phyloP scores from a whole-genome alignment of 2,797 vertebrate genomes.

The Pseudochromis fuscus region DNA sequence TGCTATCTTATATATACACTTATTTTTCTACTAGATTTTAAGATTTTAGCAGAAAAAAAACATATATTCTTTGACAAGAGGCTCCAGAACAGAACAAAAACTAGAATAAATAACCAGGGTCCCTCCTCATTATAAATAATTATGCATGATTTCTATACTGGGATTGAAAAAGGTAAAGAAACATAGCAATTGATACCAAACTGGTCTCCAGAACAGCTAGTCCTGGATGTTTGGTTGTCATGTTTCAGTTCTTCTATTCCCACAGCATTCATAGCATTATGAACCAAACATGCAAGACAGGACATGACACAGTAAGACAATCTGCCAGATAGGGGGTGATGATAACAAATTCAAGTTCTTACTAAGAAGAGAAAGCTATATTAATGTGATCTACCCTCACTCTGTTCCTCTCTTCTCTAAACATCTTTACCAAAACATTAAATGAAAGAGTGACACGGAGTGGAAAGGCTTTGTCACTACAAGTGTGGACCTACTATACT shows the following conservation, averaged over 20 bases:
- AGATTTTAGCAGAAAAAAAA: too few relatives aligned
- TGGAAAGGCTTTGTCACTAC: constrained; percentile 40
- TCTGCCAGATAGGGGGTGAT: neutral
- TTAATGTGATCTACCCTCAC: neutral
- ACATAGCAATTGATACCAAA: neutral
- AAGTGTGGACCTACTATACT: fast-evolving
- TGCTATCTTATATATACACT: too few relatives aligned
- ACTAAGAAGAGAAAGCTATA: neutral
- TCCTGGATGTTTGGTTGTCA: too few relatives aligned
- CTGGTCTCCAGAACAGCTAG: neutral
- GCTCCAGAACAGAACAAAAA: neutral
- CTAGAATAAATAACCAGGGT: neutral
- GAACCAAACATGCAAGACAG: neutral
- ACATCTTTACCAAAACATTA: neutral
- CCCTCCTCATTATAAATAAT: neutral
- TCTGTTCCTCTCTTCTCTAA: neutral
- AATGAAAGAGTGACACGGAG: constrained; percentile 57
- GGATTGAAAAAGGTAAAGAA: neutral
- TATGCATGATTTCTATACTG: neutral
- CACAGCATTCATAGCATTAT: neutral
- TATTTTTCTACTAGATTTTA: too few relatives aligned
- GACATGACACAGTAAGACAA: neutral
- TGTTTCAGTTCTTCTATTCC: neutral
- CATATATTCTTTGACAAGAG: neutral
- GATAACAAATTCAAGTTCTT: neutral